Conservation (phyloP, 2,113 vertebrate genomes). For the Cyphomyrus plagiostoma region DNA sequence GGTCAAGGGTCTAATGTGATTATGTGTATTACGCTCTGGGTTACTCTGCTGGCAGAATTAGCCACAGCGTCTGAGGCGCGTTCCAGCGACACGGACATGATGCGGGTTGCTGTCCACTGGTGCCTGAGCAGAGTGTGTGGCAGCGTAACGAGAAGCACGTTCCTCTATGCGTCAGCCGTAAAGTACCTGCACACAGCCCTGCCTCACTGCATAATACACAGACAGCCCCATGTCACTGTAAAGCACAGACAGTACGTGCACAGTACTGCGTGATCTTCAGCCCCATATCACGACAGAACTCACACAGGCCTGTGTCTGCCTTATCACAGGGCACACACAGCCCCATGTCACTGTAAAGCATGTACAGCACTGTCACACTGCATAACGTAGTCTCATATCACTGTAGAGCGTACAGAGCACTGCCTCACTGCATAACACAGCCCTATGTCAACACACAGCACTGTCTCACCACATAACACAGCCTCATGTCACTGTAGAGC, state of each 20-base stretch:
- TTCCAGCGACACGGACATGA: background rate
- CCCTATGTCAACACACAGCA: background rate
- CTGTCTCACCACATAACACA: background rate
- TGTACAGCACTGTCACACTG: background rate
- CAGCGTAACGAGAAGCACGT: background rate
- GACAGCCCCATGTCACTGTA: background rate
- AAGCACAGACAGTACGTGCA: background rate
- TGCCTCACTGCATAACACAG: background rate
- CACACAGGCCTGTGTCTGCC: background rate
- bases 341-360: background rate
- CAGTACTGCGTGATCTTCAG: background rate
- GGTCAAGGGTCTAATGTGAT: conserved; percentile 12
- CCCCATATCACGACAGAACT: background rate
- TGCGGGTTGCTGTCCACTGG: background rate
- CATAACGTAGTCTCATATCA: background rate
- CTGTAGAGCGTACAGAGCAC: background rate
- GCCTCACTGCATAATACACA: background rate
- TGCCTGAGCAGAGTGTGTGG: background rate
- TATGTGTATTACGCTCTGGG: conserved; percentile 6
- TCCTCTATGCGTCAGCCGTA: background rate
- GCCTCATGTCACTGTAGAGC: background rate
- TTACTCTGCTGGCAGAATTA: background rate
- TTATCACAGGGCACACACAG: background rate
- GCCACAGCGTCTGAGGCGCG: background rate
- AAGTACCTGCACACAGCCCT: background rate